phyloP scores from a whole-genome alignment of 2,113 vertebrate species.

The Engraulis encrasicolus region DNA sequence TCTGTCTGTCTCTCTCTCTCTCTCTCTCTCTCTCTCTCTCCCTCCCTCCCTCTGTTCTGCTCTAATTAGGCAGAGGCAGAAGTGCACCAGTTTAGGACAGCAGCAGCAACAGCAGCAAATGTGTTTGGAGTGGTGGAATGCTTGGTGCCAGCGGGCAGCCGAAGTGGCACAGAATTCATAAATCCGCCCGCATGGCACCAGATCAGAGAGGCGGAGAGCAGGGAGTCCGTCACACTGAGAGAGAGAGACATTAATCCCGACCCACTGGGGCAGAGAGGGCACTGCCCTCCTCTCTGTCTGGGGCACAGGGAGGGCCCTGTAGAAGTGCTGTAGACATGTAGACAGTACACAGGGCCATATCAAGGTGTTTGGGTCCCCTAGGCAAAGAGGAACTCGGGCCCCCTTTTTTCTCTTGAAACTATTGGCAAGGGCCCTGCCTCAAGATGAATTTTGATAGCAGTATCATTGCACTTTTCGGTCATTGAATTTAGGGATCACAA shows the following conservation, averaged over 20 bases:
- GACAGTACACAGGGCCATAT: too few species aligned
- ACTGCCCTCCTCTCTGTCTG: constrained; percentile 14
- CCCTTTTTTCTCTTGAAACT: too few species aligned
- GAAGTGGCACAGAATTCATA: constrained; percentile 15
- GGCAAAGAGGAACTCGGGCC: too few species aligned
- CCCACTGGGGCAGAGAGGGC: background rate
- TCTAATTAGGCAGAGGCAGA: constrained; percentile 35
- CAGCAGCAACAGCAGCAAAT: background rate
- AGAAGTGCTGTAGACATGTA: too few species aligned
- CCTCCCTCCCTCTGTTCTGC: background rate
- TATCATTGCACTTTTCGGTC: too few species aligned
- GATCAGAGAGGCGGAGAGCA: constrained; percentile 5
- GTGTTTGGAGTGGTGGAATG: background rate
- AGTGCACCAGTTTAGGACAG: background rate
- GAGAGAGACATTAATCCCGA: constrained; percentile 3
- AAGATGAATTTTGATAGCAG: too few species aligned
- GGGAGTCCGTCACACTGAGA: too few species aligned
- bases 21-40: background rate
- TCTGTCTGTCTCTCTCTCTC: background rate
- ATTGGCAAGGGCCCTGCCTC: too few species aligned
- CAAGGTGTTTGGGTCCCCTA: too few species aligned
- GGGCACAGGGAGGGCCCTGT: background rate
- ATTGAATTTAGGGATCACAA: too few species aligned
- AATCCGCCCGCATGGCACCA: background rate
- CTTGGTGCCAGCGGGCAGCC: background rate